Percentiles rank a stretch among this genome's conserved stretches.
Evolutionary conservation across 2,113 vertebrate genomes (phyloP).

Genomic region (Chitala chitala): DNA sequence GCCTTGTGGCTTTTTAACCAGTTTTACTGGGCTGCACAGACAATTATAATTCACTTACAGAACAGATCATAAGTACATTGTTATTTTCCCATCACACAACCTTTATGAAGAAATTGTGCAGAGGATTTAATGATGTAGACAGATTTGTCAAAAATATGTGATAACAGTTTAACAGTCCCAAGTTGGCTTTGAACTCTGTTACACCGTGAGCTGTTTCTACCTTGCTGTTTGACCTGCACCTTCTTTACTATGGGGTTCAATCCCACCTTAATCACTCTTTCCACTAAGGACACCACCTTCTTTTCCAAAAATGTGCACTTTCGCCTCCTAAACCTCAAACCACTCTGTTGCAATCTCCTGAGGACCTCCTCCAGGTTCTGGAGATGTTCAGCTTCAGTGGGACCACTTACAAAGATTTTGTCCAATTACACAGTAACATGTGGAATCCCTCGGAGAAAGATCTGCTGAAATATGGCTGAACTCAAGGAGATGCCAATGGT

Average conservation of each 20-base stretch:
- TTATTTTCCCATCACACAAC: neutral
- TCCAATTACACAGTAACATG: slow-evolving; percentile 3
- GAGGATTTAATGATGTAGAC: neutral
- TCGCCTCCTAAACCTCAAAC: neutral
- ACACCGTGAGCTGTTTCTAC: neutral
- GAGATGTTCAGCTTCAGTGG: neutral
- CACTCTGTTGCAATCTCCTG: neutral
- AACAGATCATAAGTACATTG: too few relatives aligned
- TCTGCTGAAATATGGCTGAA: neutral
- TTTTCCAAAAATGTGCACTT: neutral
- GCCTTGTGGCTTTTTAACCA: too few relatives aligned
- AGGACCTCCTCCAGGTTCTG: neutral
- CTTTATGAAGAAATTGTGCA: neutral
- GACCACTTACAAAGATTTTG: neutral
- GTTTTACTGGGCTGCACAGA: too few relatives aligned
- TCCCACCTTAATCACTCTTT: neutral
- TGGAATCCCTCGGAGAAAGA: neutral
- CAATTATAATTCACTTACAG: too few relatives aligned
- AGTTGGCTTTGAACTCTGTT: neutral
- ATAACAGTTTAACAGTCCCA: neutral
- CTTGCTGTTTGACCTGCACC: neutral
- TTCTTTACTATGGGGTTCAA: neutral
- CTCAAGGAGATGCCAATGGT: neutral
- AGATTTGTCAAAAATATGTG: neutral
- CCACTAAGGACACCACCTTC: neutral